Evolutionary conservation across 2,113 vertebrate genomes (phyloP).

Genomic region (Spizaetus ornatus): DNA sequence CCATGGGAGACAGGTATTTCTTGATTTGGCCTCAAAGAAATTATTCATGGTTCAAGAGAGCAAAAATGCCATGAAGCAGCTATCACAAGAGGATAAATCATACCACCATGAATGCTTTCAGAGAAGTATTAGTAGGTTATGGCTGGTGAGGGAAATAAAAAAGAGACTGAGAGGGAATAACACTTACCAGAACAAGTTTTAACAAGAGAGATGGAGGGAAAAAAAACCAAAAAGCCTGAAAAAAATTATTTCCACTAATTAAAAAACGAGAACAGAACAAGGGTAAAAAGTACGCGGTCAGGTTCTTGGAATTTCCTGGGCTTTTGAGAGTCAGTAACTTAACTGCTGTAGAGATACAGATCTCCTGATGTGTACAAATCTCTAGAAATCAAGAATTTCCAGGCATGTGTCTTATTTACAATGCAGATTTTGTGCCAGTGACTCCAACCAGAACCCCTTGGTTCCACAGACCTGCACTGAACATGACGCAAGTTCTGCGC

Average conservation of each 20-base stretch:
- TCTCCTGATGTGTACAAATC: background rate
- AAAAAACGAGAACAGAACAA: background rate
- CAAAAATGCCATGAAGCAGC: background rate
- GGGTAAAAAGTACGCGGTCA: background rate
- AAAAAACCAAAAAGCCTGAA: background rate
- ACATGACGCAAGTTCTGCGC: fast-evolving
- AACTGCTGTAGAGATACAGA: background rate
- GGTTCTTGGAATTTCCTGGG: background rate
- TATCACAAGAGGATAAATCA: background rate
- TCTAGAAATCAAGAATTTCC: background rate
- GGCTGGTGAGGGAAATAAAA: background rate
- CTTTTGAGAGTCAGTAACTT: background rate
- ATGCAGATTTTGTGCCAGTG: background rate
- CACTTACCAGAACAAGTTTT: background rate
- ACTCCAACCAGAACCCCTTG: background rate
- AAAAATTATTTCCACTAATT: background rate
- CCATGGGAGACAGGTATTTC: background rate
- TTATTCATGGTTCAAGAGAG: background rate
- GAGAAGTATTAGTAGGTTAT: background rate
- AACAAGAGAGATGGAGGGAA: background rate
- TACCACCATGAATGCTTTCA: background rate
- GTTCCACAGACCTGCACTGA: background rate
- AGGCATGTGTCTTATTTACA: background rate
- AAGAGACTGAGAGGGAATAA: background rate
- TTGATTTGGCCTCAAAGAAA: background rate